A percentile compares a stretch with the other conserved stretches of the same genome.
These are phyloP conservation scores for Drosophila histrio DNA, from an alignment of 2,888 invertebrate species.

Conservation along the genomic window DNA sequence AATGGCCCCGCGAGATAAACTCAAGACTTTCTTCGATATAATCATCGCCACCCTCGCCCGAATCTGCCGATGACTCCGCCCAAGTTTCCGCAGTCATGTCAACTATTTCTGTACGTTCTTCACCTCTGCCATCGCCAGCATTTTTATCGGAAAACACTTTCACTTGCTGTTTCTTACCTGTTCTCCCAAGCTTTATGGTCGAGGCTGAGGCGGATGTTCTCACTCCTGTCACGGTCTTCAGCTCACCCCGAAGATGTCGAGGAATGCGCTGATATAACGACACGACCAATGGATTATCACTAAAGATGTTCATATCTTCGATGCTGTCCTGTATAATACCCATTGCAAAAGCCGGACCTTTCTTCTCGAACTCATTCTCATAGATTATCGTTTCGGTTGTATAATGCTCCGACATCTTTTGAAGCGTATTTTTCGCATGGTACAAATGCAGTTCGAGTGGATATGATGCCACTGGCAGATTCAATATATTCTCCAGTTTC, in stretches of 20 bases:
- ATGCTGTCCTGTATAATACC: constrained; percentile 75
- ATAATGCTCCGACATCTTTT: constrained; percentile 72
- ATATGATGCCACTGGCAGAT: constrained; percentile 43
- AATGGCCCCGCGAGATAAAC: constrained; percentile 61
- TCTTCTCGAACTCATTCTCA: constrained; percentile 50
- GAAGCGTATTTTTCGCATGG: constrained; percentile 65
- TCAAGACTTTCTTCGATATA: constrained; percentile 49
- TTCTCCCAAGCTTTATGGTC: background rate
- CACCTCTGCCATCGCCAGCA: background rate
- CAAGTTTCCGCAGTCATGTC: background rate
- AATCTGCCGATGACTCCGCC: background rate
- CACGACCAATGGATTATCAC: constrained; percentile 72
- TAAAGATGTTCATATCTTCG: constrained; percentile 71
- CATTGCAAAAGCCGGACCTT: constrained; percentile 70
- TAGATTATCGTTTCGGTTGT: constrained; percentile 68
- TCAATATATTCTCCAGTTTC: constrained; percentile 59
- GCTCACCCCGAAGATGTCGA: constrained; percentile 31
- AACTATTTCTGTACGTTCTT: background rate
- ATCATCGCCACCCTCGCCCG: constrained; percentile 7
- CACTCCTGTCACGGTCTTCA: background rate
- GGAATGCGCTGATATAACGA: constrained; percentile 69
- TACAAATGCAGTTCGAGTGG: constrained; percentile 71
- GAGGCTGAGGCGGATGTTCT: background rate
- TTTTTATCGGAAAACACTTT: background rate
- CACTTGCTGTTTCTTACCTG: background rate